Conservation (phyloP, 2,888 invertebrate species). For the Kryphioiulus occultus region DNA sequence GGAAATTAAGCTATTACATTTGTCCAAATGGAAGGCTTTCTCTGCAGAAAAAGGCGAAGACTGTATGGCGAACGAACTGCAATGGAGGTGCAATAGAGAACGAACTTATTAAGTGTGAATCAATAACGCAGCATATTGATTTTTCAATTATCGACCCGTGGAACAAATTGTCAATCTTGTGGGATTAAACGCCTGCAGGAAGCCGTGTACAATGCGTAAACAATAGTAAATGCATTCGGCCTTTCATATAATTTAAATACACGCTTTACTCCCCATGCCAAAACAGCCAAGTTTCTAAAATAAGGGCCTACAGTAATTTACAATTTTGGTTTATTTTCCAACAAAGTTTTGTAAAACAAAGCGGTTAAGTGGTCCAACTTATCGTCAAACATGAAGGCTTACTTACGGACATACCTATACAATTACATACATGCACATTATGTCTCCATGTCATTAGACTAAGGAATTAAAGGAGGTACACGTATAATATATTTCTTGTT, state of each 20-base stretch:
- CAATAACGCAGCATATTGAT: background rate
- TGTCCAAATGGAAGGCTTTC: too few species aligned
- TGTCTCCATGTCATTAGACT: too few species aligned
- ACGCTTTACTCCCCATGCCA: background rate
- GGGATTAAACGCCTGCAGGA: background rate
- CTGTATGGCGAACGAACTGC: too few species aligned
- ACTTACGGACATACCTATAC: background rate
- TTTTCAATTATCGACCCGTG: background rate
- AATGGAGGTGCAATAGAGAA: background rate
- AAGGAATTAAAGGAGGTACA: background rate
- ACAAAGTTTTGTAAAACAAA: conserved; percentile 8
- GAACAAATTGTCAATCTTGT: conserved; percentile 17
- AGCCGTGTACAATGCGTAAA: background rate
- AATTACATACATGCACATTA: too few species aligned
- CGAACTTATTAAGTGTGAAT: background rate
- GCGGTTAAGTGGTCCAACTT: conserved; percentile 16
- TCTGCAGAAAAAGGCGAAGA: too few species aligned
- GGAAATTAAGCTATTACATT: background rate
- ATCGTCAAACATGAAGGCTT: background rate
- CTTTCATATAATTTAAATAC: conserved; percentile 16
- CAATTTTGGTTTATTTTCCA: too few species aligned
- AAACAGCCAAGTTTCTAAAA: background rate
- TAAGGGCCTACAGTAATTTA: background rate
- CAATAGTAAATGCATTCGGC: background rate
- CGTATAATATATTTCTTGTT: too few species aligned